Conservation (phyloP, 2,797 vertebrate species). For the Acrossocheilus wenchowensis region DNA sequence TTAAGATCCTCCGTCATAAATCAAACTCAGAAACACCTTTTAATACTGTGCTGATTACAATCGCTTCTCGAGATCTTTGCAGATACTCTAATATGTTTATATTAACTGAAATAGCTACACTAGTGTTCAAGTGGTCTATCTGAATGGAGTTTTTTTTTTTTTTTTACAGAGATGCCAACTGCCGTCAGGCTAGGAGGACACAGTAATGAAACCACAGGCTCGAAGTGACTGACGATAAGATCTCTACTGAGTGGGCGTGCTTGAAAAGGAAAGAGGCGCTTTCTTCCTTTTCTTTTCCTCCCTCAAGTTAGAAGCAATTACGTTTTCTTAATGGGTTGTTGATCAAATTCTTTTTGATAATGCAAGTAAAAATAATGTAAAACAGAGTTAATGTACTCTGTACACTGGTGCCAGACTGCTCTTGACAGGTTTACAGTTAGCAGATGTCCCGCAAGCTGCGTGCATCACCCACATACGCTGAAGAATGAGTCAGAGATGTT, state of each 20-base stretch:
- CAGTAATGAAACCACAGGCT: constrained; percentile 14
- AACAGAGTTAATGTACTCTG: constrained; percentile 10
- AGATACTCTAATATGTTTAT: constrained; percentile 8
- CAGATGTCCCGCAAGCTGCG: constrained; percentile 45
- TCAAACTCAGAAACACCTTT: constrained; percentile 5
- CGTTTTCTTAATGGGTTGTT: constrained; percentile 22
- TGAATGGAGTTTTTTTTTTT: neutral
- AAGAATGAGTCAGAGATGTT: constrained; percentile 41
- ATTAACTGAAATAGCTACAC: neutral
- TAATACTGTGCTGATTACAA: neutral
- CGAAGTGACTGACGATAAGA: constrained; percentile 22
- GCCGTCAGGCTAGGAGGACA: constrained; percentile 6
- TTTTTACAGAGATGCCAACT: neutral
- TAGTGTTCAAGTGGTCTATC: constrained; percentile 16
- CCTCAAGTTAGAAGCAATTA: constrained; percentile 30
- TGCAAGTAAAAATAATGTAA: constrained; percentile 22
- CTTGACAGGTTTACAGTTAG: constrained; percentile 48
- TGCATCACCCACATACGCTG: constrained; percentile 41
- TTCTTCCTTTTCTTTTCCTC: neutral
- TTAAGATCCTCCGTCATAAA: neutral
- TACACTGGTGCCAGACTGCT: constrained; percentile 30
- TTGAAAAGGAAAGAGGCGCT: constrained; percentile 35
- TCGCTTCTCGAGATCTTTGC: neutral
- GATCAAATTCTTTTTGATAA: constrained; percentile 28
- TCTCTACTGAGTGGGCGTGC: constrained; percentile 36